Conservation (phyloP, 2,888 invertebrate genomes). For the Conchocele bisecta region DNA sequence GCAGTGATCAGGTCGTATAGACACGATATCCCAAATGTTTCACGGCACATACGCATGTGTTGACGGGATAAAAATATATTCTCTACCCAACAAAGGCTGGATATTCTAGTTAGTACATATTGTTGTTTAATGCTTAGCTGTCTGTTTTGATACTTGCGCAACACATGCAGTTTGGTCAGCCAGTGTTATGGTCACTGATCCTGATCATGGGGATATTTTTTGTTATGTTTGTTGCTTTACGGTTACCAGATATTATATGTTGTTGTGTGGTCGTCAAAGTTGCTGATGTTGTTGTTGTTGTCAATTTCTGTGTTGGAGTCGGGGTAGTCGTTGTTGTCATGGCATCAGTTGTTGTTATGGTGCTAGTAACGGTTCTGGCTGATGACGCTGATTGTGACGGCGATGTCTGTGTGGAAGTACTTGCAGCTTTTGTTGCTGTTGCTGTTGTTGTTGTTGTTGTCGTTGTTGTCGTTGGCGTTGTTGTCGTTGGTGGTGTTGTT, state of each 20-base stretch:
- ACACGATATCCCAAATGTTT: too few species aligned
- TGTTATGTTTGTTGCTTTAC: neutral
- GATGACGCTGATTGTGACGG: slow-evolving; percentile 21
- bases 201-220: too few species aligned
- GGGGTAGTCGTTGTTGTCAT: slow-evolving; percentile 3
- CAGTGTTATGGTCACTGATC: too few species aligned
- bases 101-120: too few species aligned
- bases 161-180: too few species aligned
- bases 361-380: slow-evolving; percentile 11
- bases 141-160: too few species aligned
- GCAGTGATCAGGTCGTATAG: too few species aligned
- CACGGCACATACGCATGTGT: too few species aligned
- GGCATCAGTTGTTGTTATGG: slow-evolving; percentile 4
- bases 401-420: slow-evolving; percentile 17
- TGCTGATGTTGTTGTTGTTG: neutral
- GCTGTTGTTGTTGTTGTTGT: neutral
- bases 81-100: too few species aligned
- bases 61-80: too few species aligned
- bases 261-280: neutral
- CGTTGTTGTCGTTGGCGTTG: neutral
- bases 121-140: too few species aligned
- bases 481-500: neutral
- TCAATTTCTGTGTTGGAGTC: neutral
- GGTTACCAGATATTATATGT: neutral
- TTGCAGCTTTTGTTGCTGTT: slow-evolving; percentile 5